Evolutionary conservation across 2,797 vertebrate species (phyloP).

Genomic region (Cuniculus paca): DNA sequence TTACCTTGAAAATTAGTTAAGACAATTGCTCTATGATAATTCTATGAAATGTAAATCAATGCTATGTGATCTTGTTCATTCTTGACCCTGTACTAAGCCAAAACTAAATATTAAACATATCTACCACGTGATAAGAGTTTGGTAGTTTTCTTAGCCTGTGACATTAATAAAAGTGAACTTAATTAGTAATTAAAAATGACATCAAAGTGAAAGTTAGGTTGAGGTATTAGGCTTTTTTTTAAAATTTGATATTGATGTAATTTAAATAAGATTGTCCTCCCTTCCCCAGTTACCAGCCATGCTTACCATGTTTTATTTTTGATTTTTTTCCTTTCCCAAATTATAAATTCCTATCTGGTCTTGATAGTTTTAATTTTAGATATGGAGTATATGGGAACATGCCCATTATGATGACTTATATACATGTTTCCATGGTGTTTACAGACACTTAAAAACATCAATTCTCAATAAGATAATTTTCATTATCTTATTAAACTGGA

Average conservation of each 20-base stretch:
- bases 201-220: not conserved
- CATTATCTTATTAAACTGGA: constrained; percentile 46
- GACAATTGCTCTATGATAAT: not conserved
- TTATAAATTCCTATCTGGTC: not conserved
- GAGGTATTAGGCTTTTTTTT: not conserved
- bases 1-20: not conserved
- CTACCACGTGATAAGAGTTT: not conserved
- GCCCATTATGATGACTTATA: not conserved
- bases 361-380: constrained; percentile 25
- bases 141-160: not conserved
- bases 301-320: not conserved
- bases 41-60: not conserved
- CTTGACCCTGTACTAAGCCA: not conserved
- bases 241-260: not conserved
- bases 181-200: not conserved
- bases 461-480: constrained; percentile 23
- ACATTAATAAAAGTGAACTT: not conserved
- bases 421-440: not conserved
- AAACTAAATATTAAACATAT: not conserved
- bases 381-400: not conserved
- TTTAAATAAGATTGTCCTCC: not conserved
- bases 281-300: not conserved
- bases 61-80: not conserved
- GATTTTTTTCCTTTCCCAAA: constrained; percentile 21
- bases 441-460: not conserved